Evolutionary conservation across 2,113 vertebrate genomes (phyloP).

Genomic region (Ranitomeya imitator): DNA sequence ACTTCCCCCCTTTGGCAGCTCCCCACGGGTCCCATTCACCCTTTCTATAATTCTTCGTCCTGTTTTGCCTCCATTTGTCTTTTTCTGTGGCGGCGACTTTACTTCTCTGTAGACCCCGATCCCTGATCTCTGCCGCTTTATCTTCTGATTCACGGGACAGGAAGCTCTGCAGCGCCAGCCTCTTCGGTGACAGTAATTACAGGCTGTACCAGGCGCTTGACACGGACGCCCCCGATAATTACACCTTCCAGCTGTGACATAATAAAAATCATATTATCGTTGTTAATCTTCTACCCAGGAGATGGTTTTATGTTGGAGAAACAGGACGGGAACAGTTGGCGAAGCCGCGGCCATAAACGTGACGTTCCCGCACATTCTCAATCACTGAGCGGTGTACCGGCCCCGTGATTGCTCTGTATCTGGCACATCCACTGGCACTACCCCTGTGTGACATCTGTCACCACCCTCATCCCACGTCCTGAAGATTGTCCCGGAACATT

Average conservation of each 20-base stretch:
- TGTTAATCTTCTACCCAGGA: constrained; percentile 34
- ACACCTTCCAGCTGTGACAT: constrained; percentile 38
- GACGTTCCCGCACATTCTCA: background rate
- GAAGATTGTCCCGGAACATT: background rate
- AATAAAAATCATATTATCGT: constrained; percentile 45
- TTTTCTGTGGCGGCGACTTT: constrained; percentile 15
- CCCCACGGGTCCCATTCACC: constrained; percentile 19
- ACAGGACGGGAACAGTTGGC: background rate
- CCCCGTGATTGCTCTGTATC: no score
- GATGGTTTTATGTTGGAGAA: background rate
- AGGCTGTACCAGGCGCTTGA: constrained; percentile 25
- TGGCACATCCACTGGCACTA: no score
- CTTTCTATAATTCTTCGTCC: no score
- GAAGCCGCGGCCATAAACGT: background rate
- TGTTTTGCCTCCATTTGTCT: no score
- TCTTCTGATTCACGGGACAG: constrained; percentile 3
- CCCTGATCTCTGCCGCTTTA: background rate
- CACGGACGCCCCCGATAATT: constrained; percentile 37
- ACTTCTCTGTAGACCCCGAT: constrained; percentile 40
- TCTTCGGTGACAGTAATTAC: constrained; percentile 42
- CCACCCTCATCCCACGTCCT: background rate
- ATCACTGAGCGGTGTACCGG: background rate
- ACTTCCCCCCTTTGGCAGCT: no score
- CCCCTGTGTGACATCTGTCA: background rate
- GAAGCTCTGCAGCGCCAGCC: constrained; percentile 15